Evolutionary conservation across 2,797 vertebrate species (phyloP).

Genomic region (Brachyrhaphis roseni): DNA sequence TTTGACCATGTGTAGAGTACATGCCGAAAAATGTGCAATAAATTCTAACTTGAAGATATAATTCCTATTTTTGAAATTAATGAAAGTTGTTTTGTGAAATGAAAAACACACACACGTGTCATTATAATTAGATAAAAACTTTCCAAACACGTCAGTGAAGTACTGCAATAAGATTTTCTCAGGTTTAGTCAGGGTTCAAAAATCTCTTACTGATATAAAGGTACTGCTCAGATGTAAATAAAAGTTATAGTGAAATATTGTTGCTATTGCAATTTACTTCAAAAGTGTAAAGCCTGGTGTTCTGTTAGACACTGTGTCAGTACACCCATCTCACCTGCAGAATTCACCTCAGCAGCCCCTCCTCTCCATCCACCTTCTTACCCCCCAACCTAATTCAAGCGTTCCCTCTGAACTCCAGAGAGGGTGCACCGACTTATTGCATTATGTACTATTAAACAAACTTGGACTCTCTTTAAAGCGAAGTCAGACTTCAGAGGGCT

Average conservation of each 20-base stretch:
- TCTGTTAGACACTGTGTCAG: constrained; percentile 11
- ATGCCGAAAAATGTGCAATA: not conserved
- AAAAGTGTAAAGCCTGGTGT: constrained; percentile 7
- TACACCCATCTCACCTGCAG: constrained; percentile 49
- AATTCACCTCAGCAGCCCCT: constrained; percentile 42
- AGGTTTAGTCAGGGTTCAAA: not conserved
- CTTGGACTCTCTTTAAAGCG: constrained; percentile 75
- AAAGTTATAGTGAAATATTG: not conserved
- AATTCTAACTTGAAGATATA: not conserved
- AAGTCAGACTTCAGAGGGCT: constrained; percentile 79
- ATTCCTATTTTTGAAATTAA: not conserved
- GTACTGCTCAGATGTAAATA: constrained; percentile 8
- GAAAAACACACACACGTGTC: not conserved
- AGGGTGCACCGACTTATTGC: constrained; percentile 61
- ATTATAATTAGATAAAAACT: not conserved
- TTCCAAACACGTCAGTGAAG: constrained; percentile 8
- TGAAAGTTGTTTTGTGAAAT: not conserved
- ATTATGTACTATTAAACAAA: constrained; percentile 79
- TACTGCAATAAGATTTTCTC: constrained; percentile 7
- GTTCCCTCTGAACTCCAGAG: constrained; percentile 62
- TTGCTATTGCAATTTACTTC: constrained; percentile 6
- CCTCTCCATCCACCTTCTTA: constrained; percentile 32
- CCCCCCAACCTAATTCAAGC: constrained; percentile 68
- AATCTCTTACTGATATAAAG: constrained; percentile 8
- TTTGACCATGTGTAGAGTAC: not conserved